Evolutionary conservation across 2,888 invertebrate genomes (phyloP).

Genomic region (Horisme vitalbata): DNA sequence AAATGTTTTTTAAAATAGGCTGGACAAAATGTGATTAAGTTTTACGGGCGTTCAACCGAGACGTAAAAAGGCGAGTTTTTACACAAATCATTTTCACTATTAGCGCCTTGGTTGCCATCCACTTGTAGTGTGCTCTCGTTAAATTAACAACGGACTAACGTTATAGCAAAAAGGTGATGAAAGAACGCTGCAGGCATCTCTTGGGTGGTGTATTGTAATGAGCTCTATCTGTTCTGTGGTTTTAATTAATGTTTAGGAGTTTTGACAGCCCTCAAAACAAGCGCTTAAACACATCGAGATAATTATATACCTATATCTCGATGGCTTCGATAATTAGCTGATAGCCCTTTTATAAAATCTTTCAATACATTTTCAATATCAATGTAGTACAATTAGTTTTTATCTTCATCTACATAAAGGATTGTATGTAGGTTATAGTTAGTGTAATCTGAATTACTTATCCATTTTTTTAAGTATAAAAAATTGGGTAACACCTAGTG

Average conservation of each 20-base stretch:
- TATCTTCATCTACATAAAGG: too few relatives aligned
- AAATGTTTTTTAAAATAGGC: not conserved
- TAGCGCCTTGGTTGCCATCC: slow-evolving; percentile 4
- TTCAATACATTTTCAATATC: too few relatives aligned
- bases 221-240: not conserved
- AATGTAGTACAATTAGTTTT: too few relatives aligned
- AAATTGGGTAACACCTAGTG: slow-evolving; percentile 49
- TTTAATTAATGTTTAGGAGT: slow-evolving; percentile 10
- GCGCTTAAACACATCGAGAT: too few relatives aligned
- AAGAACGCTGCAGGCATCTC: slow-evolving; percentile 6
- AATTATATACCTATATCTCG: too few relatives aligned
- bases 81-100: slow-evolving; percentile 7
- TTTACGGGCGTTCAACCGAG: slow-evolving; percentile 14
- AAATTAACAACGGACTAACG: slow-evolving; percentile 8
- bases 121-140: slow-evolving; percentile 1
- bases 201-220: slow-evolving; percentile 2
- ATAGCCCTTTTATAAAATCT: too few relatives aligned
- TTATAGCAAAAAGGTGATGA: slow-evolving; percentile 37
- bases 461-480: too few relatives aligned
- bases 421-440: too few relatives aligned
- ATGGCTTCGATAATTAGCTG: too few relatives aligned
- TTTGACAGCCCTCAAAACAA: too few relatives aligned
- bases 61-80: slow-evolving; percentile 12
- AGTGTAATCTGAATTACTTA: too few relatives aligned
- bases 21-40: slow-evolving; percentile 12